Evolutionary conservation across 2,888 invertebrate genomes (phyloP).

Genomic region (Leistus spinibarbis): DNA sequence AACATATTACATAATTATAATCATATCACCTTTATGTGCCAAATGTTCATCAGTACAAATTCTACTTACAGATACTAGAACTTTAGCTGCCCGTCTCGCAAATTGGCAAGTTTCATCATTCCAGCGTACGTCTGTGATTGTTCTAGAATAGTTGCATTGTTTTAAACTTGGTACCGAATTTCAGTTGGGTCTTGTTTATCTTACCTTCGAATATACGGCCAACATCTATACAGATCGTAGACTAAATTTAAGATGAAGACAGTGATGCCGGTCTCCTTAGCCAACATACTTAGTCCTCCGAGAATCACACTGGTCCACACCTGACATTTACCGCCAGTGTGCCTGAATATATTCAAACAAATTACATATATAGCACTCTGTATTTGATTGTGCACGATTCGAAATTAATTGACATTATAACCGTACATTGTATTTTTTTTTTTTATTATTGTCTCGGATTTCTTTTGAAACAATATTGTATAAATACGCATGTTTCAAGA

Average conservation of each 20-base stretch:
- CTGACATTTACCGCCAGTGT: constrained; percentile 54
- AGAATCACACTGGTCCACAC: constrained; percentile 74
- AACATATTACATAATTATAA: not conserved
- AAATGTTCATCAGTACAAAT: not conserved
- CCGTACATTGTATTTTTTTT: no score
- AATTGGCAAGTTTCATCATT: constrained; percentile 66
- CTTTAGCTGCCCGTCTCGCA: constrained; percentile 65
- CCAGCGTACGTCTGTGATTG: constrained; percentile 63
- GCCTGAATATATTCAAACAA: constrained; percentile 57
- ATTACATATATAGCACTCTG: no score
- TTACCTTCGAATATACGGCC: constrained; percentile 71
- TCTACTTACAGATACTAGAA: constrained; percentile 66
- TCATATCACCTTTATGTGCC: not conserved
- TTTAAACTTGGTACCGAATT: not conserved
- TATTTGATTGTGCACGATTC: no score
- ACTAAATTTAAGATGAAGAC: constrained; percentile 78
- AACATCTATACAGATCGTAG: constrained; percentile 77
- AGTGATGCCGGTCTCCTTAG: constrained; percentile 86
- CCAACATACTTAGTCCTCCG: constrained; percentile 80
- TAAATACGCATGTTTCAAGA: no score
- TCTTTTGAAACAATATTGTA: no score
- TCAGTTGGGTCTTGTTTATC: constrained; percentile 35
- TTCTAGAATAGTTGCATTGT: constrained; percentile 54
- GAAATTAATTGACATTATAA: no score
- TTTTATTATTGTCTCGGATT: no score